Percentiles rank a stretch among this genome's conserved stretches.
phyloP scores from a whole-genome alignment of 2,888 invertebrate genomes.

The Drosophila putrida region DNA sequence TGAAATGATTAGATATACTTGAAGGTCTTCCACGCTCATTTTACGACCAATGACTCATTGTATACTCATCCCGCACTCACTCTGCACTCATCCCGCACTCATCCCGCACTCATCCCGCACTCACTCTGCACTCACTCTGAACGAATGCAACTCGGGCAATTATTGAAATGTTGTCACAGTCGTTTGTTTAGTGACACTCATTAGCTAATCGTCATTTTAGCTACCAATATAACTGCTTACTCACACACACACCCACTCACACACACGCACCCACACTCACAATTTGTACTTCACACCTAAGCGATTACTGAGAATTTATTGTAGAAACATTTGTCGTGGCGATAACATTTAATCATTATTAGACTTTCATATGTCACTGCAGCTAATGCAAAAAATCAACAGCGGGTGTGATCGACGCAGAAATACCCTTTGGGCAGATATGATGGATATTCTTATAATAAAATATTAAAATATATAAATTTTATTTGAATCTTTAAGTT shows the following conservation, averaged over 20 bases:
- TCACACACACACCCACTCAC: conserved; percentile 6
- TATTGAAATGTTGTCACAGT: conserved; percentile 20
- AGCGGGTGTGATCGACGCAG: neutral
- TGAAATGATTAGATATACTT: conserved; percentile 5
- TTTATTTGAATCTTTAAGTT: no score
- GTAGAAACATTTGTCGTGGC: conserved; percentile 20
- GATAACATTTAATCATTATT: conserved; percentile 37
- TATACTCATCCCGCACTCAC: neutral
- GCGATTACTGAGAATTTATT: conserved; percentile 39
- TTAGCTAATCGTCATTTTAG: conserved; percentile 11
- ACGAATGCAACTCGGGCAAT: conserved; percentile 25
- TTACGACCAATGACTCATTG: neutral
- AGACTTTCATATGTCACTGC: conserved; percentile 3
- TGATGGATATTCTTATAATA: no score
- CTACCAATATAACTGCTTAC: neutral
- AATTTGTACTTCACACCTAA: conserved; percentile 26
- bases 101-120: neutral
- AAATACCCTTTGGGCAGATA: conserved; percentile 15
- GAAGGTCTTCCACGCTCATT: neutral
- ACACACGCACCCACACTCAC: conserved; percentile 11
- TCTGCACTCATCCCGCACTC: conserved; percentile 7
- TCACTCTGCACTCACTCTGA: neutral
- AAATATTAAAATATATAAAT: no score
- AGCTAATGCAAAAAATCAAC: conserved; percentile 9
- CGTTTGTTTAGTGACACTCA: conserved; percentile 19